Evolutionary conservation across 2,888 invertebrate species (phyloP).

Genomic region (Imbricaverruca yamaguchii): DNA sequence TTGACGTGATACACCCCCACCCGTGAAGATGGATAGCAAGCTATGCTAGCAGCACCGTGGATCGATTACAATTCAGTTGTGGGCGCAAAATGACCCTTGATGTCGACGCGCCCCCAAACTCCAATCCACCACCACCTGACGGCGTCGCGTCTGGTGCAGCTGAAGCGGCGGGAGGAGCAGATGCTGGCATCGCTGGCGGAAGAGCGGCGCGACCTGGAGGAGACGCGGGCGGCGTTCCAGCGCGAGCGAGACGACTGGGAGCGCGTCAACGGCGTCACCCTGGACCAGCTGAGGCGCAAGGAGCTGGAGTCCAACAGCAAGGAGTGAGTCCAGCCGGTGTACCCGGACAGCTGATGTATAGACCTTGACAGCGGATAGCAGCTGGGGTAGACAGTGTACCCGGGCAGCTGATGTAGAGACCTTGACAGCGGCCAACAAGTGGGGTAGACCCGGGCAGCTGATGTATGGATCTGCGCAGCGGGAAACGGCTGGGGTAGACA

Average conservation of each 20-base stretch:
- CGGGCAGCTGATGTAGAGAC: too few species aligned
- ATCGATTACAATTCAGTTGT: too few species aligned
- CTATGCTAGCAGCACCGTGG: too few species aligned
- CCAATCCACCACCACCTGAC: too few species aligned
- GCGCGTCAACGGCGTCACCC: conserved; percentile 74
- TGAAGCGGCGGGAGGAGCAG: conserved; percentile 79
- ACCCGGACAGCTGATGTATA: background rate
- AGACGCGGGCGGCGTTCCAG: conserved; percentile 73
- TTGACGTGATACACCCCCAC: too few species aligned
- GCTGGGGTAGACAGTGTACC: background rate
- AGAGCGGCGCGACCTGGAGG: conserved; percentile 65
- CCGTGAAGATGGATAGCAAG: too few species aligned
- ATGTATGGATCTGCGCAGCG: background rate
- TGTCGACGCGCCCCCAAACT: too few species aligned
- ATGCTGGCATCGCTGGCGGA: conserved; percentile 63
- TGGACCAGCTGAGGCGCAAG: conserved; percentile 53
- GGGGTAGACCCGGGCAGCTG: too few species aligned
- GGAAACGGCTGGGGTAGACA: background rate
- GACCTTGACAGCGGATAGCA: background rate
- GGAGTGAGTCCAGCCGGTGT: conserved; percentile 30
- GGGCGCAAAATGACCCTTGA: too few species aligned
- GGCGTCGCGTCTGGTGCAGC: conserved; percentile 39
- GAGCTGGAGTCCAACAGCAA: conserved; percentile 33
- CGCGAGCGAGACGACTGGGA: conserved; percentile 84
- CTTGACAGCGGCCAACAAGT: too few species aligned